Evolutionary conservation across 2,113 vertebrate genomes (phyloP).

Genomic region (Centrocercus urophasianus): DNA sequence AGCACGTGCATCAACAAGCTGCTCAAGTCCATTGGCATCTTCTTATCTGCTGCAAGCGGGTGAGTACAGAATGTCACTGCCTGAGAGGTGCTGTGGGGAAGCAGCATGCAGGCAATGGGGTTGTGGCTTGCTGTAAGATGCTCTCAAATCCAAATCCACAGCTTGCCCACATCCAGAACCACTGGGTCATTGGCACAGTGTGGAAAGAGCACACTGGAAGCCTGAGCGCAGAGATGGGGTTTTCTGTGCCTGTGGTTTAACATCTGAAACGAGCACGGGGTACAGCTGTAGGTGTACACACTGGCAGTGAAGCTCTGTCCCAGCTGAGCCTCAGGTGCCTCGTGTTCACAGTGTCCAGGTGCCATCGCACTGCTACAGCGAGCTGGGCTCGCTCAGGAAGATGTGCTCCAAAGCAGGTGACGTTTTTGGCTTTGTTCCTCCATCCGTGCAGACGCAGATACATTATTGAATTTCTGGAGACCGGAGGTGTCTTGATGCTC

Average conservation of each 20-base stretch:
- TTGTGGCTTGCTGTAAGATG: neutral
- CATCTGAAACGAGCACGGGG: neutral
- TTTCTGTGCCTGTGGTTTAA: neutral
- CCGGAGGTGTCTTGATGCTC: slow-evolving; percentile 82
- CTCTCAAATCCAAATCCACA: neutral
- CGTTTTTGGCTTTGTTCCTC: neutral
- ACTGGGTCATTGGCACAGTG: accelerated
- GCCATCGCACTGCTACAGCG: accelerated
- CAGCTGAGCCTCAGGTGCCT: neutral
- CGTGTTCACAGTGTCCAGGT: accelerated
- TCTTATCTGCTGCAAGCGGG: slow-evolving; percentile 85
- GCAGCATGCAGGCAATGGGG: neutral
- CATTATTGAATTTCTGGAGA: slow-evolving; percentile 86
- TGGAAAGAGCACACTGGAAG: neutral
- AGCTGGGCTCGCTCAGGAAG: neutral
- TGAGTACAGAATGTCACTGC: slow-evolving; percentile 68
- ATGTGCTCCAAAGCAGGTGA: neutral
- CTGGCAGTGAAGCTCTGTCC: neutral
- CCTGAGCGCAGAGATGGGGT: accelerated
- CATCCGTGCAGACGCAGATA: slow-evolving; percentile 79
- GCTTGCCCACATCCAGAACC: neutral
- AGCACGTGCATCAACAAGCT: slow-evolving; percentile 79
- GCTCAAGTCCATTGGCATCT: slow-evolving; percentile 83
- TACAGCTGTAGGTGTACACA: neutral
- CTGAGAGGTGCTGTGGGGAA: neutral